Percentiles rank a stretch among this genome's conserved stretches.
Evolutionary conservation across 53 echinoderm and acorn worm species (phyloP).

Genomic region (Apostichopus leukothele): DNA sequence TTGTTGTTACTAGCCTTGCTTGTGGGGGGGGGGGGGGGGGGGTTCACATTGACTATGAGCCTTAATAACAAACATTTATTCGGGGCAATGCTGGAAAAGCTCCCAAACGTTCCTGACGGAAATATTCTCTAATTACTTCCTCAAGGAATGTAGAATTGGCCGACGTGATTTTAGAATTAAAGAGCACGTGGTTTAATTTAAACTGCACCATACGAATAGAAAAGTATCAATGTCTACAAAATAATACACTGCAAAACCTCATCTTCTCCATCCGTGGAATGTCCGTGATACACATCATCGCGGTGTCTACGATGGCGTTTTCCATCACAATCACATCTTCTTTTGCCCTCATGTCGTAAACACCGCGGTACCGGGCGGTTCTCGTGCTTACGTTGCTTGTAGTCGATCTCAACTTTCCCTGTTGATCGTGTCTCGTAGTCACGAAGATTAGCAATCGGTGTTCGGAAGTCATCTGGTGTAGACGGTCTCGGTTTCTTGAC

Average conservation of each 20-base stretch:
- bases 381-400: not conserved
- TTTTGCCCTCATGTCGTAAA: not conserved
- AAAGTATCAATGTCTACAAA: not conserved
- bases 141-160: too few relatives aligned
- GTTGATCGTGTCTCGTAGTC: not conserved
- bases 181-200: too few relatives aligned
- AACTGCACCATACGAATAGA: too few relatives aligned
- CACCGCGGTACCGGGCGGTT: conserved; percentile 23
- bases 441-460: not conserved
- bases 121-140: too few relatives aligned
- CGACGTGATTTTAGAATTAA: too few relatives aligned
- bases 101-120: too few relatives aligned
- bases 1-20: too few relatives aligned
- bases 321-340: not conserved
- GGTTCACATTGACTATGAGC: too few relatives aligned
- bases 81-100: too few relatives aligned
- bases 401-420: not conserved
- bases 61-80: too few relatives aligned
- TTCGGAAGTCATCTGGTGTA: conserved; percentile 7
- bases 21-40: too few relatives aligned
- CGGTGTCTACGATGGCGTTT: not conserved
- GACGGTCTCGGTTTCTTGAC: not conserved
- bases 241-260: not conserved
- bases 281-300: not conserved
- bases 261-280: not conserved